Evolutionary conservation across 2,888 invertebrate species (phyloP).

Genomic region (Orchesella flavescens): DNA sequence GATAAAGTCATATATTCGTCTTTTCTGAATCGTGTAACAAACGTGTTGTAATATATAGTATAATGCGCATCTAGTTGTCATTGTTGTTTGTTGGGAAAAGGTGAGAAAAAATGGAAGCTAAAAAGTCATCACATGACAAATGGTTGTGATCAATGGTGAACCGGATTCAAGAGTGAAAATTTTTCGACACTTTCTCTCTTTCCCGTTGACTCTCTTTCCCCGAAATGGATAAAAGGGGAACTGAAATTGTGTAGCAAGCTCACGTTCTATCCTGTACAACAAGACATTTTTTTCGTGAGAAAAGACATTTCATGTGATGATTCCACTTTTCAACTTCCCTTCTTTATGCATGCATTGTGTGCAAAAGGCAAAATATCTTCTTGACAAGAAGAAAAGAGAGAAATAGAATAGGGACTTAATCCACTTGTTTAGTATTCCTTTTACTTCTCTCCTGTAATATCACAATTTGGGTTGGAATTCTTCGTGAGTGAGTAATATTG

Average conservation of each 20-base stretch:
- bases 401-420: too few species aligned
- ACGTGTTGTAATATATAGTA: too few species aligned
- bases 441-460: too few species aligned
- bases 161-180: constrained; percentile 16
- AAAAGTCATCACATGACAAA: constrained; percentile 54
- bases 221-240: neutral
- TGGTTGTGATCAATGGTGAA: constrained; percentile 37
- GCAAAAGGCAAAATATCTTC: neutral
- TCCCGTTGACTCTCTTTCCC: neutral
- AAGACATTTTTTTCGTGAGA: too few species aligned
- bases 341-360: neutral
- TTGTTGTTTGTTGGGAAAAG: too few species aligned
- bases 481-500: too few species aligned
- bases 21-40: too few species aligned
- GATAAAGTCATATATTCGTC: too few species aligned
- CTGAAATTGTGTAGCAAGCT: neutral
- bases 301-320: neutral
- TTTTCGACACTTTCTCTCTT: constrained; percentile 24
- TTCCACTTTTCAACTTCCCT: neutral
- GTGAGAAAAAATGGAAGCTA: constrained; percentile 17
- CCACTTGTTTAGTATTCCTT: too few species aligned
- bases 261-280: neutral
- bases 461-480: too few species aligned
- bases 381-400: too few species aligned
- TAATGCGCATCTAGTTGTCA: too few species aligned